Evolutionary conservation across 2,797 vertebrate genomes (phyloP).

Genomic region (Acropternis orthonyx): DNA sequence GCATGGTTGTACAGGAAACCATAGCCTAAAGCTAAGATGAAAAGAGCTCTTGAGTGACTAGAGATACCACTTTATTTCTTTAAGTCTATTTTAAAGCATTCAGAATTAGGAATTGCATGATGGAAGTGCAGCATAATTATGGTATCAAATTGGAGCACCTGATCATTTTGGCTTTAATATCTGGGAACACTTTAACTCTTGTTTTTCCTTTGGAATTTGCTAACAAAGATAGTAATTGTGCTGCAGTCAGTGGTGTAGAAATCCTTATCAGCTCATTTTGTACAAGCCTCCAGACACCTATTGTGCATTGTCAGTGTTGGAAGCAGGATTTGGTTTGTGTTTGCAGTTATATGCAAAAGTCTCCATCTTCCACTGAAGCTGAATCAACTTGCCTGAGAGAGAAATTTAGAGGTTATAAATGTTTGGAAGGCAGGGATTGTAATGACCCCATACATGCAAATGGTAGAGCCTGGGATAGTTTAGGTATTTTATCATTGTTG

Average conservation of each 20-base stretch:
- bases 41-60: not conserved
- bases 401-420: not conserved
- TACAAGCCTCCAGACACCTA: not conserved
- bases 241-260: not conserved
- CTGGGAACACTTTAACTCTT: not conserved
- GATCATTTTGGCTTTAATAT: not conserved
- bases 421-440: not conserved
- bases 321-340: conserved; percentile 22
- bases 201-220: not conserved
- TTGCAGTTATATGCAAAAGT: not conserved
- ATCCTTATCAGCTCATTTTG: not conserved
- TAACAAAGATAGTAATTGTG: not conserved
- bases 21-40: not conserved
- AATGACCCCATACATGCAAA: not conserved
- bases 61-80: not conserved
- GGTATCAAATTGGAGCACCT: not conserved
- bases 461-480: not conserved
- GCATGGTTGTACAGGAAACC: not conserved
- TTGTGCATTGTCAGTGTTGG: not conserved
- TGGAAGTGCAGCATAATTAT: not conserved
- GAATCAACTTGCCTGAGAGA: not conserved
- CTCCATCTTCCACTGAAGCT: not conserved
- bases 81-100: not conserved
- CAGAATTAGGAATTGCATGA: not conserved
- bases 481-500: not conserved